Conservation (phyloP, 2,888 invertebrate species). For the Exocentrus adspersus region DNA sequence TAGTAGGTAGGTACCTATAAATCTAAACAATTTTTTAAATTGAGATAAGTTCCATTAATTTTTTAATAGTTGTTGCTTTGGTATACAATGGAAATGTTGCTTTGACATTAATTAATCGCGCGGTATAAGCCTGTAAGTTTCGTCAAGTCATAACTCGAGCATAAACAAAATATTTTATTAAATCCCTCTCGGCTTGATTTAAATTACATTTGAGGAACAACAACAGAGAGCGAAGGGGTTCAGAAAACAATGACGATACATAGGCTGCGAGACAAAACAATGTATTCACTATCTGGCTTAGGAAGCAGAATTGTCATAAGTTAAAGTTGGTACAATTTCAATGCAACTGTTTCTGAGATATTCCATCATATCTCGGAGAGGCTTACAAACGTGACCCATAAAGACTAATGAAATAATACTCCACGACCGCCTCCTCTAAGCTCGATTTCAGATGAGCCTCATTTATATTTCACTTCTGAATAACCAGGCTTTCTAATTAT, state of each 20-base stretch:
- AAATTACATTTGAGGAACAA: slow-evolving; percentile 36
- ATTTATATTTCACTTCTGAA: slow-evolving; percentile 41
- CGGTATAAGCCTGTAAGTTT: slow-evolving; percentile 30
- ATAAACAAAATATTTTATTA: slow-evolving; percentile 38
- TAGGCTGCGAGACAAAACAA: slow-evolving; percentile 38
- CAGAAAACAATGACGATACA: slow-evolving; percentile 29
- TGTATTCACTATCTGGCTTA: slow-evolving; percentile 37
- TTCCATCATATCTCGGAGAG: slow-evolving; percentile 38
- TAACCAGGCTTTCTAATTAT: slow-evolving; percentile 34
- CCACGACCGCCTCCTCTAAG: slow-evolving; percentile 28
- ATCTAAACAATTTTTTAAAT: too few species aligned
- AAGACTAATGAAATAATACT: slow-evolving; percentile 38
- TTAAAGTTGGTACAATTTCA: slow-evolving; percentile 32
- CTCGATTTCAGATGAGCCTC: slow-evolving; percentile 35
- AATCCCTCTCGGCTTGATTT: slow-evolving; percentile 37
- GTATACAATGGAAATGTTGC: slow-evolving; percentile 6
- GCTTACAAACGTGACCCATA: slow-evolving; percentile 37
- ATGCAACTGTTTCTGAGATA: slow-evolving; percentile 36
- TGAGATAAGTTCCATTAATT: too few species aligned
- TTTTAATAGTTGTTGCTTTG: too few species aligned
- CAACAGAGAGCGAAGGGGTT: slow-evolving; percentile 27
- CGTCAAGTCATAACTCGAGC: slow-evolving; percentile 28
- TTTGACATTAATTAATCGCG: slow-evolving; percentile 29
- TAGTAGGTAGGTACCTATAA: too few species aligned
- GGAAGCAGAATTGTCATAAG: slow-evolving; percentile 35